Evolutionary conservation across 2,888 invertebrate species (phyloP).

Genomic region (Steromphala cineraria): DNA sequence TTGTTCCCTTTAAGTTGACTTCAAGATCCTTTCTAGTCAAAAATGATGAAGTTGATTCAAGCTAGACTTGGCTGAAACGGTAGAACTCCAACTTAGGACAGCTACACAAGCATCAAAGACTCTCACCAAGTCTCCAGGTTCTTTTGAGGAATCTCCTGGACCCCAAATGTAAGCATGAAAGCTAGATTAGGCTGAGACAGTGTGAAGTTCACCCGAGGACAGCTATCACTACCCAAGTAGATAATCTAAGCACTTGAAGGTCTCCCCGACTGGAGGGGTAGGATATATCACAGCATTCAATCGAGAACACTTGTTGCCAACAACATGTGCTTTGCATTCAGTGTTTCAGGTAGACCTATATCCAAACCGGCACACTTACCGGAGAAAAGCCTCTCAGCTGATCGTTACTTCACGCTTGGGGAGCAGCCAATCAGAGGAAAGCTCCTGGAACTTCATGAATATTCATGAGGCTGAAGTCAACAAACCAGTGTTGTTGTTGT

Average conservation of each 20-base stretch:
- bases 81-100: no score
- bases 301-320: background rate
- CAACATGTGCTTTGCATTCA: no score
- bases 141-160: no score
- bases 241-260: background rate
- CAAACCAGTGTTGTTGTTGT: slow-evolving; percentile 4
- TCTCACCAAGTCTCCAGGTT: no score
- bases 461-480: background rate
- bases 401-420: slow-evolving; percentile 13
- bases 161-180: no score
- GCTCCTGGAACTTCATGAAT: background rate
- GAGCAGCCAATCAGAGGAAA: background rate
- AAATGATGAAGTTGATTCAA: no score
- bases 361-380: background rate
- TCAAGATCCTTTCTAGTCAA: no score
- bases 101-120: no score
- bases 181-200: no score
- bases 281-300: background rate
- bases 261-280: background rate
- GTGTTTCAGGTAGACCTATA: background rate
- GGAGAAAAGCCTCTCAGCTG: background rate
- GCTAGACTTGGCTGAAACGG: no score
- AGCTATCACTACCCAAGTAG: background rate
- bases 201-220: background rate
- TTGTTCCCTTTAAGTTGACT: no score